A percentile compares a stretch with the other conserved stretches of the same genome.
phyloP scores from a whole-genome alignment of 92 coral and sea anemone species.

The Phymanthus crucifer region DNA sequence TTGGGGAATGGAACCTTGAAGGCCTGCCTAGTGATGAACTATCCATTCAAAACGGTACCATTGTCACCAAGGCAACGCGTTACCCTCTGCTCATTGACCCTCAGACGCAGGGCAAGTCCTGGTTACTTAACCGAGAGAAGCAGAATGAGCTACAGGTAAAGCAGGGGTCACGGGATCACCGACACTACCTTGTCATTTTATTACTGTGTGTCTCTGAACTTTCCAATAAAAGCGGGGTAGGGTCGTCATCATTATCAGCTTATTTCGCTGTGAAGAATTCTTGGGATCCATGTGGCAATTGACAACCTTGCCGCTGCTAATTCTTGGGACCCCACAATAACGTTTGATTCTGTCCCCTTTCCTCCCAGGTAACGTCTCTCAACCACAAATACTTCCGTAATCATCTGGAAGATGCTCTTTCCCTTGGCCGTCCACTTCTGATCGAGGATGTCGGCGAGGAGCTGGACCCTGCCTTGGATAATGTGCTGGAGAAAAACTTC shows the following conservation, averaged over 20 bases:
- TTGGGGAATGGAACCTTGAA: slow-evolving; percentile 90
- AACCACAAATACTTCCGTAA: slow-evolving; percentile 91
- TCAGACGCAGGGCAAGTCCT: slow-evolving; percentile 89
- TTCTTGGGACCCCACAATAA: too few relatives aligned
- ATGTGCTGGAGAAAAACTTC: slow-evolving; percentile 83
- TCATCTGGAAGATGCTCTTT: slow-evolving; percentile 78
- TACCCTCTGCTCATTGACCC: slow-evolving; percentile 88
- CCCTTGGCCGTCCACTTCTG: slow-evolving; percentile 82
- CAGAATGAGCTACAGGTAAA: slow-evolving; percentile 78
- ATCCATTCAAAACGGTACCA: slow-evolving; percentile 86
- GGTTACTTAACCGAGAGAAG: slow-evolving; percentile 87
- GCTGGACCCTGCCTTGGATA: slow-evolving; percentile 87
- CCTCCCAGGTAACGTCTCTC: slow-evolving; percentile 70
- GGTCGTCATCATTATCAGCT: too few relatives aligned
- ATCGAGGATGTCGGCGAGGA: slow-evolving; percentile 93
- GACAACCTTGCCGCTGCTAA: too few relatives aligned
- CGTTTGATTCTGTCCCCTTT: not conserved
- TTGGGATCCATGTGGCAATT: not conserved
- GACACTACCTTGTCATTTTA: too few relatives aligned
- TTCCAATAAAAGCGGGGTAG: too few relatives aligned
- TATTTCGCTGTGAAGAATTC: too few relatives aligned
- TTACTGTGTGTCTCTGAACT: too few relatives aligned
- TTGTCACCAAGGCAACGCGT: slow-evolving; percentile 88
- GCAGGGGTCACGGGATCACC: not conserved
- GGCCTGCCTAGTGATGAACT: slow-evolving; percentile 89